A percentile compares a stretch with the other conserved stretches of the same genome.
These are phyloP conservation scores for Halichoeres trimaculatus DNA, from an alignment of 2,113 vertebrate species.

Conservation along the genomic window DNA sequence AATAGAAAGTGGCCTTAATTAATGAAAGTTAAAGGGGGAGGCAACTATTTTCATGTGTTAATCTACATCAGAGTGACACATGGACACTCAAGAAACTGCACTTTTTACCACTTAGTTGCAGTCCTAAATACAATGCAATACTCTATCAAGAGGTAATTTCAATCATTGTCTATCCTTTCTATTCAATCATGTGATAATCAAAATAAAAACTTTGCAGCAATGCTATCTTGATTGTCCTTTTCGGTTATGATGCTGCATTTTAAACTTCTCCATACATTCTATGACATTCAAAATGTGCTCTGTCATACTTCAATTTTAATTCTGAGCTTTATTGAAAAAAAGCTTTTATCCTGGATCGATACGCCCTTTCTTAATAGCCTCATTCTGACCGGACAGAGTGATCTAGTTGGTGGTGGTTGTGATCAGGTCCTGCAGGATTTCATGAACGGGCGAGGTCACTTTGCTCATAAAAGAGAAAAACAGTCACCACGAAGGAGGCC, in stretches of 20 bases:
- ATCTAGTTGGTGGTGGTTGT: slow-evolving; percentile 22
- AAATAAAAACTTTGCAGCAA: too few relatives aligned
- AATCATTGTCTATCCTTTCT: too few relatives aligned
- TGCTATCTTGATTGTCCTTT: not conserved
- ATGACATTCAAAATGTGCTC: slow-evolving; percentile 6
- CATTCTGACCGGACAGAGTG: slow-evolving; percentile 26
- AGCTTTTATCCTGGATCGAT: slow-evolving; percentile 33
- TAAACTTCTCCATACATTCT: not conserved
- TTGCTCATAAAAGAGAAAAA: slow-evolving; percentile 45
- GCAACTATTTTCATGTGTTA: too few relatives aligned
- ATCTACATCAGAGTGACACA: too few relatives aligned
- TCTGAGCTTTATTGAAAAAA: not conserved
- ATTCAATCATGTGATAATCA: too few relatives aligned
- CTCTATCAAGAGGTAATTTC: too few relatives aligned
- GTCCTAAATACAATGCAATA: too few relatives aligned
- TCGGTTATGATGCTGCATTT: not conserved
- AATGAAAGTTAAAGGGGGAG: too few relatives aligned
- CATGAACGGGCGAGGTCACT: slow-evolving; percentile 45
- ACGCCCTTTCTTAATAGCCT: slow-evolving; percentile 3
- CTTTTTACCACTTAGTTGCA: too few relatives aligned
- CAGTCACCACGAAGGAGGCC: slow-evolving; percentile 15
- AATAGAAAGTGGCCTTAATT: too few relatives aligned
- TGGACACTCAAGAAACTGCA: too few relatives aligned
- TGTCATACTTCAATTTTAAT: slow-evolving; percentile 3
- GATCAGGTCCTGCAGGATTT: slow-evolving; percentile 43